These are phyloP conservation scores for Micrasema longulum DNA, from an alignment of 1,140 invertebrate genomes.

Conservation along the genomic window DNA sequence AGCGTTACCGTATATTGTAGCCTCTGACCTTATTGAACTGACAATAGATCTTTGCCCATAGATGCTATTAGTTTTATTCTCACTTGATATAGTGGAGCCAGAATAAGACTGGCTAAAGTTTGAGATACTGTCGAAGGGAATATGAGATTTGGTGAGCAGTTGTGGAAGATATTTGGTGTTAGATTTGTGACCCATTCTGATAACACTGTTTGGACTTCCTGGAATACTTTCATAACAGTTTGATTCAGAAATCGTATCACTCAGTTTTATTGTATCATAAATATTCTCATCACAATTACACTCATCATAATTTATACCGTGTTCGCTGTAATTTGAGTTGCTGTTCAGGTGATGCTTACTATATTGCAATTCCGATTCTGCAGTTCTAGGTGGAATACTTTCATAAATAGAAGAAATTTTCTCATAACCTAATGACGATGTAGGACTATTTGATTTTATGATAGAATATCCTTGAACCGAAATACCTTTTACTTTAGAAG, in stretches of 20 bases:
- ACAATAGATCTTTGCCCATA: conserved; percentile 71
- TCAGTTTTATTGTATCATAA: conserved; percentile 71
- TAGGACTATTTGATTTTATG: conserved; percentile 63
- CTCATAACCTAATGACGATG: conserved; percentile 66
- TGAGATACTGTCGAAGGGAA: conserved; percentile 64
- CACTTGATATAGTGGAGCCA: conserved; percentile 71
- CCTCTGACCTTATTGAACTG: conserved; percentile 67
- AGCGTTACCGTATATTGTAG: conserved; percentile 63
- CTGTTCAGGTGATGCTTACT: conserved; percentile 32
- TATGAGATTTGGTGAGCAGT: conserved; percentile 59
- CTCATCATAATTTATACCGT: conserved; percentile 61
- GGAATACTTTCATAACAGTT: conserved; percentile 72
- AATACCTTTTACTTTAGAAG: not conserved
- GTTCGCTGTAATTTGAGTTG: conserved; percentile 58
- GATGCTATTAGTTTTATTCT: conserved; percentile 75
- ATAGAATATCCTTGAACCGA: conserved; percentile 56
- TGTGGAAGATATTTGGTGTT: conserved; percentile 57
- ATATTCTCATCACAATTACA: conserved; percentile 69
- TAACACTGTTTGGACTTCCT: conserved; percentile 63
- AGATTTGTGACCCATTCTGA: conserved; percentile 60
- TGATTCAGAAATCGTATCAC: conserved; percentile 64
- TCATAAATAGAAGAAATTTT: conserved; percentile 67
- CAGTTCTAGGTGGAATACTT: conserved; percentile 59
- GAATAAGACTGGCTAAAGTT: conserved; percentile 68
- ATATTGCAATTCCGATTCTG: conserved; percentile 55